phyloP scores from a whole-genome alignment of 1,140 invertebrate genomes.

The Microplitis demolitor region DNA sequence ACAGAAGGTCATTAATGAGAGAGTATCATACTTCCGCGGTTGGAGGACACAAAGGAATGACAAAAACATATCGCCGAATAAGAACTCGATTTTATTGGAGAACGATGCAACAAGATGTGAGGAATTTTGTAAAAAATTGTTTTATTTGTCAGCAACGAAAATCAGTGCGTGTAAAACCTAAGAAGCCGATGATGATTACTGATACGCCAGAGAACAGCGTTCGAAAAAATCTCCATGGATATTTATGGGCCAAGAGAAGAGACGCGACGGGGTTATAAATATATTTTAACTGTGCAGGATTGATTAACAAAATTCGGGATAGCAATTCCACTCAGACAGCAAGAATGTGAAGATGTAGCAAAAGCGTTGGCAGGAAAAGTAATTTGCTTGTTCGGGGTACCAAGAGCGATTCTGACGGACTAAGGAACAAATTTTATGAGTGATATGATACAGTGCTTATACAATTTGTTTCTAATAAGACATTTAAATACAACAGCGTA shows the following conservation, averaged over 20 bases:
- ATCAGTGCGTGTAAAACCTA: not conserved
- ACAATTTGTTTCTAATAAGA: too few relatives aligned
- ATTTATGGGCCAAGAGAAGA: not conserved
- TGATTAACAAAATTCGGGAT: constrained; percentile 39
- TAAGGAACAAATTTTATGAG: too few relatives aligned
- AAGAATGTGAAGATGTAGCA: constrained; percentile 31
- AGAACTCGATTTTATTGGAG: too few relatives aligned
- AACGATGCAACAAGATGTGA: too few relatives aligned
- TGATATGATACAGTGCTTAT: too few relatives aligned
- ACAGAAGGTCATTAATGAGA: not conserved
- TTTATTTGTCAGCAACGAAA: too few relatives aligned
- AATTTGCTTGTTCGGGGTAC: constrained; percentile 40
- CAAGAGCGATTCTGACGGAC: too few relatives aligned
- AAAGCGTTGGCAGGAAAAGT: constrained; percentile 35
- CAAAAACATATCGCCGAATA: too few relatives aligned
- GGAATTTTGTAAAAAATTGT: not conserved
- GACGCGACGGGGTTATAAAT: constrained; percentile 32
- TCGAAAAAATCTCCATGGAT: not conserved
- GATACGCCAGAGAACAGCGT: not conserved
- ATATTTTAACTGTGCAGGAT: constrained; percentile 42
- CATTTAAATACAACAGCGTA: too few relatives aligned
- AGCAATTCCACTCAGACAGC: constrained; percentile 28
- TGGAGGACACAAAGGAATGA: too few relatives aligned
- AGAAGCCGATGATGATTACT: not conserved
- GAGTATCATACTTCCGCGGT: too few relatives aligned